Evolutionary conservation across 2,113 vertebrate species (phyloP).

Genomic region (Leiothrix lutea): DNA sequence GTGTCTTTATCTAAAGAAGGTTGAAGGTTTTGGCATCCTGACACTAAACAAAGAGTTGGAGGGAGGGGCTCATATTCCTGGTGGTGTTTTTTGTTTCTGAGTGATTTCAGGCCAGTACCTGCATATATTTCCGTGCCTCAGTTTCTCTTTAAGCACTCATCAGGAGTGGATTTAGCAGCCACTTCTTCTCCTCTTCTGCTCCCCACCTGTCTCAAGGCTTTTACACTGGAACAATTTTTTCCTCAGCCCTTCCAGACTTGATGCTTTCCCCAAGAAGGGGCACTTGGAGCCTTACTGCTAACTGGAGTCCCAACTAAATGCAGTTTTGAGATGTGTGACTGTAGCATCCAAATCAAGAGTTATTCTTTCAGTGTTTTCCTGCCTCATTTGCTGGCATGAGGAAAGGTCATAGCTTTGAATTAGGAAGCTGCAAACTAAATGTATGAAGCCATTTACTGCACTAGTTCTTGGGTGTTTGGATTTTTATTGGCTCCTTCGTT

Average conservation of each 20-base stretch:
- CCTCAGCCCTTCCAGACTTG: background rate
- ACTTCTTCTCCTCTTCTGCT: background rate
- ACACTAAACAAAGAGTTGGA: background rate
- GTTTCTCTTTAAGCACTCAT: background rate
- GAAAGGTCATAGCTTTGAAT: constrained; percentile 22
- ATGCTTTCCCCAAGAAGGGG: rapidly evolving
- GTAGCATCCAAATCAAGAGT: background rate
- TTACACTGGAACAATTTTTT: background rate
- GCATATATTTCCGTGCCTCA: background rate
- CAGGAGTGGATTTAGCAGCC: background rate
- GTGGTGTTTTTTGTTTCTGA: background rate
- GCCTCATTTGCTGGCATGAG: background rate
- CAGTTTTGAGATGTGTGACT: background rate
- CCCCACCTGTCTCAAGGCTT: background rate
- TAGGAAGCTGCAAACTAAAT: constrained; percentile 42
- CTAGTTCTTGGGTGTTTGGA: constrained; percentile 21
- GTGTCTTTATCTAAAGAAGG: background rate
- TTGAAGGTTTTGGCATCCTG: background rate
- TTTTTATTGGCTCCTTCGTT: constrained; percentile 32
- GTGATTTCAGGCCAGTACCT: background rate
- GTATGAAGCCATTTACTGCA: constrained; percentile 48
- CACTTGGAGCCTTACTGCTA: background rate
- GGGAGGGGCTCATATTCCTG: rapidly evolving
- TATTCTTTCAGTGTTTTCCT: background rate
- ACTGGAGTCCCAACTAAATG: background rate